Base-by-base conservation (phyloP, 2,888 invertebrate species). In the Papilio elwesi region DNA sequence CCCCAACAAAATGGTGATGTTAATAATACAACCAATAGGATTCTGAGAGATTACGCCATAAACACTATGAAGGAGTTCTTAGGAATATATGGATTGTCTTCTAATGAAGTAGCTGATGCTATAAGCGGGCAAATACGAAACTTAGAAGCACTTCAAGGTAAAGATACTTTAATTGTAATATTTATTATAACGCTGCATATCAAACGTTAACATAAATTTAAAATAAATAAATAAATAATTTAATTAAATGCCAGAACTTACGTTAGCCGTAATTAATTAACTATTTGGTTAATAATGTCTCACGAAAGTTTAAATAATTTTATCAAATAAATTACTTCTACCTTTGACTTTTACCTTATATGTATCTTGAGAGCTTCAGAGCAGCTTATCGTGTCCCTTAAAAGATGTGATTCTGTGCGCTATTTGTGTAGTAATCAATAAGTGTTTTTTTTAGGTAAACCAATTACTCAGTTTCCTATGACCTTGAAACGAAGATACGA, bases 61-160 rank as follows among this genome's bases (percentile, higher is more conserved):
- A 96, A 95, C 79, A 97, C 97, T 11, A 96, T 97, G 96, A 95
- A 96, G 79, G 97, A 97, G 84, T 88, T 97, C 67, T 90, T 97
- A 71, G 96, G 96, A 47, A 96, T 97, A 80, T 97, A 97, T 85
- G 97, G 97, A 36, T 91, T 97, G 78, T 96, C 96, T 70, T 95
- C 95, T 16, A 94, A 93, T 76, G 97, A 96, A 85, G 95, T 96
- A 68, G 95, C 96, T 57, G 96, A 96, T 83, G 95, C 95, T 81
- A 95, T 96, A 76, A 95, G 95, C 74, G 95, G 96, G 81, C 96
- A 96, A 86, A 94, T 96, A 71, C 86, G 94, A 77, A 96, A 96
- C 67, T 94, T 96, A 78, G 95, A 96, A 84, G 96, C 96, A 77
- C 95, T 96, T 83, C 95, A 95, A 91, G 96, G 96, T 95, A 85